phyloP scores from a whole-genome alignment of 2,888 invertebrate species.

The Trichopoda pennipes region DNA sequence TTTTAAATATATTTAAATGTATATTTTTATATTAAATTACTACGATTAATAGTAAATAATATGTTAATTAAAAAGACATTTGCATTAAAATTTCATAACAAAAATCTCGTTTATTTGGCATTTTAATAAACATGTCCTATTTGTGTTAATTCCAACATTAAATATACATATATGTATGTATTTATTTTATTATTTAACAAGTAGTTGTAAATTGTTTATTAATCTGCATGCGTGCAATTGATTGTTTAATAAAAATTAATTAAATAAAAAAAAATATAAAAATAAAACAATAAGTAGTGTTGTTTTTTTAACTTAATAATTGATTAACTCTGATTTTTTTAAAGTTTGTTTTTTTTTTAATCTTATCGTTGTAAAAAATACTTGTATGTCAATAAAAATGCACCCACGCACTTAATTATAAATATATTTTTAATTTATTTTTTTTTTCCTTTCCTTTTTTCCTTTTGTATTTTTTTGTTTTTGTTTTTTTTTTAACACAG shows the following conservation, averaged over 20 bases:
- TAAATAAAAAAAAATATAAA: no score
- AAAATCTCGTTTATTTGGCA: slow-evolving; percentile 32
- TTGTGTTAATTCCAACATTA: slow-evolving; percentile 37
- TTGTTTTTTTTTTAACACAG: slow-evolving; percentile 61
- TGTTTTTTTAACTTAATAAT: slow-evolving; percentile 43
- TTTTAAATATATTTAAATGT: no score
- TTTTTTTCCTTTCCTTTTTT: slow-evolving; percentile 40
- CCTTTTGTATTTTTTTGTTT: no score
- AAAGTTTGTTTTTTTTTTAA: neutral
- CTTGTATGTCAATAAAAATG: slow-evolving; percentile 60
- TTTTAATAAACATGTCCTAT: slow-evolving; percentile 41
- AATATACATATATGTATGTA: neutral
- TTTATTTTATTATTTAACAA: slow-evolving; percentile 19
- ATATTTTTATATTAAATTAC: neutral
- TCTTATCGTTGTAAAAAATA: slow-evolving; percentile 53
- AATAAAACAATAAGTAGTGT: no score
- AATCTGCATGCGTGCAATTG: slow-evolving; percentile 13
- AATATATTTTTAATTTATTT: slow-evolving; percentile 71
- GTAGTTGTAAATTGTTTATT: slow-evolving; percentile 47
- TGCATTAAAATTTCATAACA: slow-evolving; percentile 7
- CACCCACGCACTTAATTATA: slow-evolving; percentile 74
- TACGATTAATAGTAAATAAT: neutral
- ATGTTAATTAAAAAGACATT: slow-evolving; percentile 23
- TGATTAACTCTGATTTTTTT: slow-evolving; percentile 53
- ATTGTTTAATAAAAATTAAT: slow-evolving; percentile 9